phyloP scores from a whole-genome alignment of 2,888 invertebrate species.

The Nomada goodeniana region DNA sequence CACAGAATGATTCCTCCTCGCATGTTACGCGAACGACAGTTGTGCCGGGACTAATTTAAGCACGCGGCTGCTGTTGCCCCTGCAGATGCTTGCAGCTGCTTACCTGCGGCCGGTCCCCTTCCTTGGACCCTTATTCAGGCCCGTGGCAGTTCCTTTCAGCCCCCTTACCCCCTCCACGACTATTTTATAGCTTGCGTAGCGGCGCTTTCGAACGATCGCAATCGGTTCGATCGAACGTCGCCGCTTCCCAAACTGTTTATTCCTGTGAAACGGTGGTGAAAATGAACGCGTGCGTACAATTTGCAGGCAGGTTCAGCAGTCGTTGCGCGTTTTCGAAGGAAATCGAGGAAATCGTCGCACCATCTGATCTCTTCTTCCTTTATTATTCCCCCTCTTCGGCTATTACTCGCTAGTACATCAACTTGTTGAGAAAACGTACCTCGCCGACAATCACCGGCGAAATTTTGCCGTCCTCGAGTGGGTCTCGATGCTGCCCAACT shows the following conservation, averaged over 20 bases:
- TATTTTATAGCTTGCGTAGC: accelerated
- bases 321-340: slow-evolving; percentile 3
- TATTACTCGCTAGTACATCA: neutral
- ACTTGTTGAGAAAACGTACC: slow-evolving; percentile 3
- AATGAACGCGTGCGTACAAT: neutral
- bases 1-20: slow-evolving; percentile 51
- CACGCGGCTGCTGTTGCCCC: slow-evolving; percentile 74
- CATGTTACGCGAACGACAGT: slow-evolving; percentile 82
- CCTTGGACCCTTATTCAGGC: slow-evolving; percentile 58
- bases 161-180: neutral
- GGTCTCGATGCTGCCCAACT: neutral
- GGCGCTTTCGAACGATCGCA: neutral
- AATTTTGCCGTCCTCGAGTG: neutral
- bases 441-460: neutral
- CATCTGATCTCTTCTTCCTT: slow-evolving; percentile 26
- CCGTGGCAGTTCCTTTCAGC: slow-evolving; percentile 32
- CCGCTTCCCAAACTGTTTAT: neutral
- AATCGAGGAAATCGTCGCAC: slow-evolving; percentile 46
- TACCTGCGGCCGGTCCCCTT: slow-evolving; percentile 74
- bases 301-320: neutral
- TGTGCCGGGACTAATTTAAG: slow-evolving; percentile 83
- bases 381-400: slow-evolving; percentile 4
- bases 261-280: neutral
- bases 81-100: slow-evolving; percentile 79
- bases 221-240: neutral